These are phyloP conservation scores for Hyaena hyaena DNA, from an alignment of 2,113 vertebrate genomes.

Conservation along the genomic window DNA sequence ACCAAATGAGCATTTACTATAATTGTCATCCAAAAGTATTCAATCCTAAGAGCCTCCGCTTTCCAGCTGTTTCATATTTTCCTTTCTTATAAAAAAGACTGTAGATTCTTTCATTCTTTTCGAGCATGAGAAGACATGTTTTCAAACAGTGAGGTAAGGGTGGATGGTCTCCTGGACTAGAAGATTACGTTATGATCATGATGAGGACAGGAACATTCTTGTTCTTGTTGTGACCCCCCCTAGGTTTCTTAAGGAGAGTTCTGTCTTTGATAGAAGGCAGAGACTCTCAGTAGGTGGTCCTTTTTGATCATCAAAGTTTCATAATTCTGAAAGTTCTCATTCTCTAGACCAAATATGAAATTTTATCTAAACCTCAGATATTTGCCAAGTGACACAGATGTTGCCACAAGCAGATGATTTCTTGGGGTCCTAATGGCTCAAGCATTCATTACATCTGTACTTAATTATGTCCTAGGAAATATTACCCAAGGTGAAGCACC, in stretches of 20 bases:
- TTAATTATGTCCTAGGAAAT: slow-evolving; percentile 59
- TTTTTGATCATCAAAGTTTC: slow-evolving; percentile 69
- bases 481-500: neutral
- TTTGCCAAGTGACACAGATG: slow-evolving; percentile 77
- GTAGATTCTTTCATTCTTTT: slow-evolving; percentile 28
- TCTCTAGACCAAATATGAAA: slow-evolving; percentile 70
- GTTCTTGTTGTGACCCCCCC: neutral
- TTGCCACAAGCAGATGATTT: slow-evolving; percentile 71
- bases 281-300: slow-evolving; percentile 68
- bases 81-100: slow-evolving; percentile 25
- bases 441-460: slow-evolving; percentile 70
- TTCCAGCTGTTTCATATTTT: slow-evolving; percentile 42
- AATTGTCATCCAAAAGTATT: neutral
- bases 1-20: neutral
- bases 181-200: neutral
- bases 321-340: slow-evolving; percentile 75
- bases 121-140: neutral
- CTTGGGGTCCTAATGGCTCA: slow-evolving; percentile 60
- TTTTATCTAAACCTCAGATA: slow-evolving; percentile 63
- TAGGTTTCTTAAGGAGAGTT: neutral
- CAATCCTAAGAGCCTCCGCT: neutral
- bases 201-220: neutral
- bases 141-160: neutral
- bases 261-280: neutral
- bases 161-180: neutral